Conservation (phyloP, 2,113 vertebrate species). For the Amphilophus citrinellus region DNA sequence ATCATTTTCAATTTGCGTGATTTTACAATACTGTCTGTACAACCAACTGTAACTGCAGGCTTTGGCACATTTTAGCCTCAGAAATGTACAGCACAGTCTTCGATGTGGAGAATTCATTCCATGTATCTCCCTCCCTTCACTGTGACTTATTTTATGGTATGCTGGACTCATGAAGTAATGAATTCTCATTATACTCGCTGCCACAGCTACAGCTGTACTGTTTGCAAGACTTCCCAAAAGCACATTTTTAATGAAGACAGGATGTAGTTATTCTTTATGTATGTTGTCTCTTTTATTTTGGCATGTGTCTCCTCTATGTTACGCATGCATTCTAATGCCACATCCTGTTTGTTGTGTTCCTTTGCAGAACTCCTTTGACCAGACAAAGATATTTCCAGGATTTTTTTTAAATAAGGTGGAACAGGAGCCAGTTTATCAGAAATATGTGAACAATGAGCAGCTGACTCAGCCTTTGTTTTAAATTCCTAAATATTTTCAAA, state of each 20-base stretch:
- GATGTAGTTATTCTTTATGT: neutral
- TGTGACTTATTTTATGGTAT: conserved; percentile 24
- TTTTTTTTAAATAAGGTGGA: neutral
- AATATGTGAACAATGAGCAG: neutral
- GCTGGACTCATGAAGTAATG: conserved; percentile 44
- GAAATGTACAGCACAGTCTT: conserved; percentile 2
- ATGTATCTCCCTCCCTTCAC: conserved; percentile 11
- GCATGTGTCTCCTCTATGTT: neutral
- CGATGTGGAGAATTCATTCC: conserved; percentile 26
- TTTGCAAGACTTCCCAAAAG: conserved; percentile 39
- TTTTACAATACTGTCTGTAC: neutral
- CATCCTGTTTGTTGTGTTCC: neutral
- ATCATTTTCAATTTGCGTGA: conserved; percentile 13
- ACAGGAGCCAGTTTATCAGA: neutral
- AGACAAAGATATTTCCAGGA: neutral
- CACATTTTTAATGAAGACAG: conserved; percentile 44
- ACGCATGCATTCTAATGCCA: neutral
- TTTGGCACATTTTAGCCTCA: neutral
- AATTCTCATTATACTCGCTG: conserved; percentile 43
- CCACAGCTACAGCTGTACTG: conserved; percentile 46
- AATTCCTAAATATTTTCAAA: neutral
- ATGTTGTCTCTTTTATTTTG: neutral
- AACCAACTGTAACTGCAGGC: neutral
- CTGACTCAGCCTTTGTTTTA: neutral
- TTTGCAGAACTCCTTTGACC: neutral